Evolutionary conservation across 2,797 vertebrate genomes (phyloP), one percentile per base, ranked within the genome.

Genomic region (Myotis daubentonii): DNA sequence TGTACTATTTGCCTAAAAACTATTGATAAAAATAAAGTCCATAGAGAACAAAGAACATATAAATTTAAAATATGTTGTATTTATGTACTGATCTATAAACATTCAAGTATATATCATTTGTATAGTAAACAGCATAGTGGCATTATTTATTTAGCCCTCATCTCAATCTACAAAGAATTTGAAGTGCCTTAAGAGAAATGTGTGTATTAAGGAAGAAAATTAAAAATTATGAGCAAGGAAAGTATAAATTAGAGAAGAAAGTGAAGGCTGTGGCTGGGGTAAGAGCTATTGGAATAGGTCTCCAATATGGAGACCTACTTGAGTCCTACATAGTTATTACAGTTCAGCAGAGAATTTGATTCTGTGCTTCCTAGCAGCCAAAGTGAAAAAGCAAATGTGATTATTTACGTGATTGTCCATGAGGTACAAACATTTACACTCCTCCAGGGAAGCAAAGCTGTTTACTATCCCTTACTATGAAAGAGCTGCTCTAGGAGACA

Each of bases 1-100:
- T 23, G 25, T 22, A 88, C 8, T n/a, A 76, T 53, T 92, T 91
- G 10, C 60, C 66, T 57, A 78, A 94, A 94, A 87, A 44, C 12
- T 72, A 93, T 47, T 17, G 20, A 74, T 80, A 16, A 87, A 87
- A 47, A 92, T n/a, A 72, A 90, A 78, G 41, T 55, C 53, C 36
- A 88, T 4, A 68, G n/a, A 94, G 55, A 92, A 87, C 33, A 91
- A 89, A 93, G 62, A 87, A 86, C 1, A 62, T 25, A 36, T 20
- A 62, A 28, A 93, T 79, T 65, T 87, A 66, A 89, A 97, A 72
- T 92, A 41, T 47, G 33, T 76, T 93, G 7, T 68, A 66, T 70
- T 81, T 91, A 66, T 11, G 11, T 62, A 80, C 20, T 93, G n/a
- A 84, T 65, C 23, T 53, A 25, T 55, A 94, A 75, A 62, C 33